Evolutionary conservation across 2,113 vertebrate genomes (phyloP).

Genomic region (Lates calcarifer): DNA sequence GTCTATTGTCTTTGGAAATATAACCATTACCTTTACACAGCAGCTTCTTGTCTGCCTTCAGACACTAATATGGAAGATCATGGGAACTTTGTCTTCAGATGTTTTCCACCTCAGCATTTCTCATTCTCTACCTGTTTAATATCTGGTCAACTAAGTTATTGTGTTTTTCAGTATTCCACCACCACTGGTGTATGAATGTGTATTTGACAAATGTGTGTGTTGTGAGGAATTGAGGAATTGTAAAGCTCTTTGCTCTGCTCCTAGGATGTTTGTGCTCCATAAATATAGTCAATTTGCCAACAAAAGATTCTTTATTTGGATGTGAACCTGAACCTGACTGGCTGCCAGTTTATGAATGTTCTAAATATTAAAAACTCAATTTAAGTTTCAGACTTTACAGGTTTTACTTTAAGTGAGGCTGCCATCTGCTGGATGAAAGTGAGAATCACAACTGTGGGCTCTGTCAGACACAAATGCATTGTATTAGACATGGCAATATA

Average conservation of each 20-base stretch:
- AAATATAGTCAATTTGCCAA: no score
- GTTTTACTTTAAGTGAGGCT: constrained; percentile 11
- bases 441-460: background rate
- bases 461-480: background rate
- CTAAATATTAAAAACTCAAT: background rate
- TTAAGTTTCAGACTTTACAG: background rate
- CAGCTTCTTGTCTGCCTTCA: background rate
- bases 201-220: background rate
- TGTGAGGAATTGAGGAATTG: background rate
- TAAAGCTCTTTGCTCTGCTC: background rate
- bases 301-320: background rate
- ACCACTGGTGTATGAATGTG: background rate
- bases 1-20: background rate
- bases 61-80: background rate
- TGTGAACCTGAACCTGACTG: background rate
- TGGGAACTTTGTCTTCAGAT: background rate
- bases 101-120: background rate
- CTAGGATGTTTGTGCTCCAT: no score
- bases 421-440: constrained; percentile 61
- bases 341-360: background rate
- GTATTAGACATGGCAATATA: background rate
- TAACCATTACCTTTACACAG: background rate
- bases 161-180: constrained; percentile 20
- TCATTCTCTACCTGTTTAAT: constrained; percentile 16
- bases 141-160: constrained; percentile 53